Percentiles rank a stretch among this genome's conserved stretches.
Conservation (phyloP, 1,140 invertebrate genomes). For the Mercenaria mercenaria region DNA sequence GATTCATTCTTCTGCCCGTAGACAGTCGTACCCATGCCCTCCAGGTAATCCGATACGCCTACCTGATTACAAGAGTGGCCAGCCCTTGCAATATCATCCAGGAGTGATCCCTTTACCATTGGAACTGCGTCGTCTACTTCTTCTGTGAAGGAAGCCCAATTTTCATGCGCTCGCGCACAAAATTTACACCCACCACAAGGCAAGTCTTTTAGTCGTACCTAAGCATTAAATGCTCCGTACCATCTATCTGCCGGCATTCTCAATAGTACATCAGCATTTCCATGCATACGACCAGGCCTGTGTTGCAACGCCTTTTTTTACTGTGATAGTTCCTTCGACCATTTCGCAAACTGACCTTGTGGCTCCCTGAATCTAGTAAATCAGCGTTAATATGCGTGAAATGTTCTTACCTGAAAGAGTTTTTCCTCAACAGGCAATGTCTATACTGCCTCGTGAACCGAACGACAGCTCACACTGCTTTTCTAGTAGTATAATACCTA, state of each 20-base stretch:
- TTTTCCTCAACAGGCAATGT: constrained; percentile 25
- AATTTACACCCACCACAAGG: not conserved
- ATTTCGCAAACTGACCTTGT: constrained; percentile 72
- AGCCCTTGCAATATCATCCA: too few species aligned
- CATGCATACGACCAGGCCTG: constrained; percentile 67
- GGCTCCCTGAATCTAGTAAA: constrained; percentile 14
- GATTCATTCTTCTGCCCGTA: too few species aligned
- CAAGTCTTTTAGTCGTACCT: not conserved
- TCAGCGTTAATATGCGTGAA: constrained; percentile 13
- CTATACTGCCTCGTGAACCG: constrained; percentile 46
- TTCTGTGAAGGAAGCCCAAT: not conserved
- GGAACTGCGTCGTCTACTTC: not conserved
- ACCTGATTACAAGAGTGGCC: too few species aligned
- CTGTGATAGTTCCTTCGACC: constrained; percentile 71
- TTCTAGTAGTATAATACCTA: not conserved
- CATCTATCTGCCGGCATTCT: constrained; percentile 16
- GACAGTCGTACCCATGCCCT: too few species aligned
- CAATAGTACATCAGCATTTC: constrained; percentile 74
- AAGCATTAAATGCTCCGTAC: not conserved
- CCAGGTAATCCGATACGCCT: too few species aligned
- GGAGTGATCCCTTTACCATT: too few species aligned
- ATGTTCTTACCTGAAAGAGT: not conserved
- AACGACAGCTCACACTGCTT: not conserved
- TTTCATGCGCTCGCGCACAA: constrained; percentile 6
- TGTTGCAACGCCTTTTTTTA: constrained; percentile 76